Percentiles rank a stretch among this genome's conserved stretches.
These are phyloP conservation scores for Samia ricini DNA, from an alignment of 1,140 invertebrate species.

Conservation along the genomic window DNA sequence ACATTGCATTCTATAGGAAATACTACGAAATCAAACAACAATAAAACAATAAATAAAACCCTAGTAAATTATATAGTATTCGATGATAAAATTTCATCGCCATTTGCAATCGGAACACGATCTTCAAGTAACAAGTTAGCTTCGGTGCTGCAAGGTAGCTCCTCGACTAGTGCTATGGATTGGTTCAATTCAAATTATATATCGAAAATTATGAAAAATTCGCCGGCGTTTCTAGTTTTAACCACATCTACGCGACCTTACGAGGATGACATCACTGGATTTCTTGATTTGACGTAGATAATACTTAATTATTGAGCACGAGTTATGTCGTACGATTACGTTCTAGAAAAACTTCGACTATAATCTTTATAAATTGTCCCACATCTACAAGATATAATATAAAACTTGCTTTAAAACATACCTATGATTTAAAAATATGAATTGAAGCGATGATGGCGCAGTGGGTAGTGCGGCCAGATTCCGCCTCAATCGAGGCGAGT, in stretches of 20 bases:
- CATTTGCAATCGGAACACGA: neutral
- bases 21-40: neutral
- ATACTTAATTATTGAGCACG: neutral
- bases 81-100: neutral
- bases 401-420: no score
- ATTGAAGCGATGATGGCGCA: no score
- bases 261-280: constrained; percentile 18
- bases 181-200: constrained; percentile 40
- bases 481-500: no score
- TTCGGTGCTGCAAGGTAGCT: neutral
- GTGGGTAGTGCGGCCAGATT: no score
- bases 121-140: neutral
- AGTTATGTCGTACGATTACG: no score
- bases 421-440: no score
- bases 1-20: neutral
- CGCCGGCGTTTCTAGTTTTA: constrained; percentile 27
- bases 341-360: no score
- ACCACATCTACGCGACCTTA: constrained; percentile 17
- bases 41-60: neutral
- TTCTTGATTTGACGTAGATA: constrained; percentile 39
- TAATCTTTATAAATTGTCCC: no score
- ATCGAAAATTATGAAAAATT: constrained; percentile 23
- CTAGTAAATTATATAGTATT: neutral
- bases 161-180: constrained; percentile 33
- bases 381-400: no score